phyloP scores from a whole-genome alignment of 2,888 invertebrate species.

The Kuschelorhynchus macadamiae region DNA sequence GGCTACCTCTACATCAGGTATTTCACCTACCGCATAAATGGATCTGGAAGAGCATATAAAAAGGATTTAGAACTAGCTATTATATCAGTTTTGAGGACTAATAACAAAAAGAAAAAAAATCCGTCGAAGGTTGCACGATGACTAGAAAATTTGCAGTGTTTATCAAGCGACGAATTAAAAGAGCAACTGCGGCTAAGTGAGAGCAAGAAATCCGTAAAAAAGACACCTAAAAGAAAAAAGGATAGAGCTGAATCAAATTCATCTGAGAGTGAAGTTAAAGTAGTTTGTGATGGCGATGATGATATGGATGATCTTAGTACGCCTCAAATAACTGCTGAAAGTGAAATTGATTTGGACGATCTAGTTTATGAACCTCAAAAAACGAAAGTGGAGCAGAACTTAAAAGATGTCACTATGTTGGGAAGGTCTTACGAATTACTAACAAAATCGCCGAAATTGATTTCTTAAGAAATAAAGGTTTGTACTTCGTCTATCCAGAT shows the following conservation, averaged over 20 bases:
- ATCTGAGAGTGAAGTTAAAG: too few species aligned
- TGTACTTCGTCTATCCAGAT: not conserved
- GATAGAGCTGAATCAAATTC: too few species aligned
- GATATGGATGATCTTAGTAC: too few species aligned
- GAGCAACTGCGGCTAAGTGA: not conserved
- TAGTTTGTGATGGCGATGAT: too few species aligned
- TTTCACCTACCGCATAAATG: too few species aligned
- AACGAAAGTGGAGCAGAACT: not conserved
- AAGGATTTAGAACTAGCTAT: not conserved
- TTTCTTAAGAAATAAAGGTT: not conserved
- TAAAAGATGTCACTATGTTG: too few species aligned
- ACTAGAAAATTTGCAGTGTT: slow-evolving; percentile 7
- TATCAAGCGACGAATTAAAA: not conserved
- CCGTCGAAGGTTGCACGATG: not conserved
- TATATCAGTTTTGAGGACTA: not conserved
- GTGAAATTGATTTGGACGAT: too few species aligned
- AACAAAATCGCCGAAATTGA: not conserved
- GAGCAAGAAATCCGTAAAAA: not conserved
- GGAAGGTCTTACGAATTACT: too few species aligned
- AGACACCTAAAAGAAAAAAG: not conserved
- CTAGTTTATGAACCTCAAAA: not conserved
- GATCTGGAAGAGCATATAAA: too few species aligned
- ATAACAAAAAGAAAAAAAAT: not conserved
- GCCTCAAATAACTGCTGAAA: too few species aligned
- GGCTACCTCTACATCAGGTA: too few species aligned